Percentiles rank a stretch among this genome's conserved stretches.
phyloP scores from a whole-genome alignment of 1,140 invertebrate species.

The Streblospio benedicti region DNA sequence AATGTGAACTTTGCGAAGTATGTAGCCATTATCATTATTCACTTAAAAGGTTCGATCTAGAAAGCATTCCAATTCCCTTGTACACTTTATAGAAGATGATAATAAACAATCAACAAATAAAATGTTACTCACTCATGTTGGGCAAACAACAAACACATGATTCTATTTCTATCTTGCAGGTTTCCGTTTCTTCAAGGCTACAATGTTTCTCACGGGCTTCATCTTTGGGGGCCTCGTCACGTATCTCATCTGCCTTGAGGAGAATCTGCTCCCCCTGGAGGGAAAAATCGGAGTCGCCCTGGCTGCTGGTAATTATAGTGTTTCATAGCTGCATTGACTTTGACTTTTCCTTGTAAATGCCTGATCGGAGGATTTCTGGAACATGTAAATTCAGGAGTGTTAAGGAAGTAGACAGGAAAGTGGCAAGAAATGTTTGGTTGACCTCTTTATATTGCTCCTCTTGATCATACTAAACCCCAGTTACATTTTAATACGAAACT shows the following conservation, averaged over 20 bases:
- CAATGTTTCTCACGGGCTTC: conserved; percentile 82
- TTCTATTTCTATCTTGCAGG: conserved; percentile 55
- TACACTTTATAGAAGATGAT: not conserved
- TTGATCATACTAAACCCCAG: too few species aligned
- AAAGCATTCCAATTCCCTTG: not conserved
- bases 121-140: not conserved
- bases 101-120: too few species aligned
- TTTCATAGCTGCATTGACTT: too few species aligned
- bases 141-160: conserved; percentile 1
- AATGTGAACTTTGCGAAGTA: not conserved
- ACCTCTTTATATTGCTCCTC: too few species aligned
- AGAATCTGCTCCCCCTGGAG: conserved; percentile 62
- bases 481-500: too few species aligned
- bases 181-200: conserved; percentile 77
- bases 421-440: too few species aligned
- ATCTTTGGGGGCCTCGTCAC: conserved; percentile 72
- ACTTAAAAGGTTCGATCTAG: not conserved
- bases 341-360: too few species aligned
- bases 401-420: too few species aligned
- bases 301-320: too few species aligned
- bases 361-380: too few species aligned
- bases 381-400: too few species aligned
- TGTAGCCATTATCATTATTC: not conserved
- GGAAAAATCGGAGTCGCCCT: conserved; percentile 66
- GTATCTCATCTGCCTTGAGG: conserved; percentile 68